A percentile compares a stretch with the other conserved stretches of the same genome.
Evolutionary conservation across 1,140 invertebrate species (phyloP).

Genomic region (Drosophila simulans): DNA sequence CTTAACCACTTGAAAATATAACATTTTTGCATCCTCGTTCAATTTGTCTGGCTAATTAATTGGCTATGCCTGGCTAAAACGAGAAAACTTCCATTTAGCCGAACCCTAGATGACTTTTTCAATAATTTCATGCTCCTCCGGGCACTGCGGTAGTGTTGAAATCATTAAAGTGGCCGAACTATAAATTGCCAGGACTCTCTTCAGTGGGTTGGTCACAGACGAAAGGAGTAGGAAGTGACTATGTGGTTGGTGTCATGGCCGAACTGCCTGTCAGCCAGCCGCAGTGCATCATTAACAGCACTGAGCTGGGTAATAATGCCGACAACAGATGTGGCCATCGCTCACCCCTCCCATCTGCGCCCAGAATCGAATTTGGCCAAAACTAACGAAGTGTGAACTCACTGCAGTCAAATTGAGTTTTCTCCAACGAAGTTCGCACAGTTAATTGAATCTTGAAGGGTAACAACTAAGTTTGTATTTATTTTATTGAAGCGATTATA

Average conservation of each 20-base stretch:
- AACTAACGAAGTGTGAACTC: constrained; percentile 50
- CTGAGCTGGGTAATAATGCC: constrained; percentile 55
- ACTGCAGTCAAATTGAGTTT: constrained; percentile 15
- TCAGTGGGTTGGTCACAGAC: too few species aligned
- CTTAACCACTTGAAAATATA: constrained; percentile 4
- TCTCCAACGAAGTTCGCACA: not conserved
- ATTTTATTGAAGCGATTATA: not conserved
- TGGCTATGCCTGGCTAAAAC: constrained; percentile 5
- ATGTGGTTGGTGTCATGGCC: constrained; percentile 44
- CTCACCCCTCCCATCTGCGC: constrained; percentile 30
- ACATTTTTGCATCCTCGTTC: constrained; percentile 6
- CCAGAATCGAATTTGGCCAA: constrained; percentile 37
- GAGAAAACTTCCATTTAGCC: not conserved
- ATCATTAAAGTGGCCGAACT: constrained; percentile 33
- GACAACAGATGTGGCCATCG: constrained; percentile 50
- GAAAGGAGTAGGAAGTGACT: constrained; percentile 6
- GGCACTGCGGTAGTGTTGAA: constrained; percentile 20
- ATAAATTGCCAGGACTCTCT: constrained; percentile 26
- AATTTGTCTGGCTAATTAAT: constrained; percentile 34
- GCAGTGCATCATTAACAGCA: constrained; percentile 59
- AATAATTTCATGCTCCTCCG: constrained; percentile 23
- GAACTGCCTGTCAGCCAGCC: constrained; percentile 33
- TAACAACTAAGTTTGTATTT: not conserved
- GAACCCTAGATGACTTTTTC: constrained; percentile 22
- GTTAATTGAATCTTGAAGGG: not conserved